phyloP scores from a whole-genome alignment of 2,113 vertebrate genomes.

The Choloepus hoffmanni region DNA sequence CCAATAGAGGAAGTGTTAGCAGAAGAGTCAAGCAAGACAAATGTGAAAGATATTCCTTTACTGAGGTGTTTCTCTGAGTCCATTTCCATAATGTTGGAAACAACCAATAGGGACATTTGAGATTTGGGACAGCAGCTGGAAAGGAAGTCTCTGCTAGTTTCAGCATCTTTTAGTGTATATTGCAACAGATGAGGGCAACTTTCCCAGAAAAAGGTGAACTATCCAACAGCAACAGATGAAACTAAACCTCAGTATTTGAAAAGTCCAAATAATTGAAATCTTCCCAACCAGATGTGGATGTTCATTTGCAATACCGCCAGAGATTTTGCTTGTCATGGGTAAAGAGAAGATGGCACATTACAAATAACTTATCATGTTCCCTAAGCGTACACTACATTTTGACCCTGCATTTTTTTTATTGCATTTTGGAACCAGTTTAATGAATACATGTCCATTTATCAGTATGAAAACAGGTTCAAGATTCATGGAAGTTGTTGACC shows the following conservation, averaged over 20 bases:
- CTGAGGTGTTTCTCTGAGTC: not conserved
- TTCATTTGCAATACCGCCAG: not conserved
- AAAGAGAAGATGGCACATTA: not conserved
- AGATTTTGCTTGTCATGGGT: not conserved
- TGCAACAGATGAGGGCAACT: not conserved
- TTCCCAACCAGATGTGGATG: accelerated
- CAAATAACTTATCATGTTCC: too few relatives aligned
- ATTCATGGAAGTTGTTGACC: not conserved
- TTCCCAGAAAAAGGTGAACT: too few relatives aligned
- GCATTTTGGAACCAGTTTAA: not conserved
- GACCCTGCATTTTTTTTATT: too few relatives aligned
- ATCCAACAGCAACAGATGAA: accelerated
- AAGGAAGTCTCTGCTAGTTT: too few relatives aligned
- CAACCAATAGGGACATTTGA: too few relatives aligned
- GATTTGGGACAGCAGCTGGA: too few relatives aligned
- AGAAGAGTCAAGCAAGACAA: not conserved
- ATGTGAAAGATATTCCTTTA: not conserved
- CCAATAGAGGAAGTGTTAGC: not conserved
- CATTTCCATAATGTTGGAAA: not conserved
- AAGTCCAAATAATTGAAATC: not conserved
- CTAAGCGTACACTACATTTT: not conserved
- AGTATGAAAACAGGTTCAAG: accelerated
- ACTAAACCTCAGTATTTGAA: not conserved
- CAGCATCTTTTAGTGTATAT: not conserved
- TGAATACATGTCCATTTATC: accelerated